These are phyloP conservation scores for Leptodactylus fallax DNA, from an alignment of 2,797 vertebrate genomes.

Conservation along the genomic window DNA sequence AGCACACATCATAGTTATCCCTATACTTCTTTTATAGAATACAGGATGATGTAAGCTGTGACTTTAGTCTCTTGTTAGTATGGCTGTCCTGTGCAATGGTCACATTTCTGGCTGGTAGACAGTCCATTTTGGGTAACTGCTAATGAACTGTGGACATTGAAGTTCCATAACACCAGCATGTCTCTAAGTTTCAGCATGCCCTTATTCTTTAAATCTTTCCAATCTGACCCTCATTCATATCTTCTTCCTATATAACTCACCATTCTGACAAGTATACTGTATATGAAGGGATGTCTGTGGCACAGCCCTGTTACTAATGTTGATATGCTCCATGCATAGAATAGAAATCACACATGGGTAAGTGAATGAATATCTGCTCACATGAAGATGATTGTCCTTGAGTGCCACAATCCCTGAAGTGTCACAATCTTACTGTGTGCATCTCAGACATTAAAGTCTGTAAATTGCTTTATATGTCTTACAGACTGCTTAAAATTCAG, in stretches of 20 bases:
- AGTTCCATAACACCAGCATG: too few relatives aligned
- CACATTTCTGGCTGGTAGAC: too few relatives aligned
- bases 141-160: too few relatives aligned
- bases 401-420: constrained; percentile 13
- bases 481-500: constrained; percentile 51
- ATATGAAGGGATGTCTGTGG: not conserved
- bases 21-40: too few relatives aligned
- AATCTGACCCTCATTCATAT: not conserved
- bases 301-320: not conserved
- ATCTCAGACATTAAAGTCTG: constrained; percentile 36
- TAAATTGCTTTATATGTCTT: constrained; percentile 47
- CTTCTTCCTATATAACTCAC: not conserved
- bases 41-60: too few relatives aligned
- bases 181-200: too few relatives aligned
- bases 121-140: too few relatives aligned
- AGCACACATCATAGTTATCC: too few relatives aligned
- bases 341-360: not conserved
- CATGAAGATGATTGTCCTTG: not conserved
- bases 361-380: not conserved
- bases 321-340: not conserved
- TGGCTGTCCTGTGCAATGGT: too few relatives aligned
- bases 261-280: not conserved
- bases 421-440: constrained; percentile 18
- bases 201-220: not conserved
- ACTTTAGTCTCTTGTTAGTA: too few relatives aligned